Base-by-base conservation (phyloP, 2,797 vertebrate genomes). In the Pangasius djambal region DNA sequence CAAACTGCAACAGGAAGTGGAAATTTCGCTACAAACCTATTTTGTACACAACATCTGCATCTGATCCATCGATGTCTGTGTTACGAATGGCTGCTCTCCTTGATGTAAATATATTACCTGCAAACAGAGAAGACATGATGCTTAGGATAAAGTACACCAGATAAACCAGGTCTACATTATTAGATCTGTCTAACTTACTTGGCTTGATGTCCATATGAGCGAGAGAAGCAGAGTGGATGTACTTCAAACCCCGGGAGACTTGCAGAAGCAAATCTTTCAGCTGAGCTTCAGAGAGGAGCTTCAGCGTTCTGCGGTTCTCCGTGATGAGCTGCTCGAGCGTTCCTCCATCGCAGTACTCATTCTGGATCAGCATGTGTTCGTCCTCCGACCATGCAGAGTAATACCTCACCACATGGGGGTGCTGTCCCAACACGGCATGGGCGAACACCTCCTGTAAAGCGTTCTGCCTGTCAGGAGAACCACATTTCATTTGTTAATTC, bases 181-280 rank as follows among this genome's bases (percentile, higher is more conserved):
- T 74, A 59, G 28, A 28, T 10, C 22, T 4, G 25, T 20, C 8
- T 18, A 28, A 97, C 98, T 97, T 94, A 99, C 98, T 98, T 70
- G 98, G 98, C 90, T 99, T 99, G 94, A 99, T 99, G 94, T 99
- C 98, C 98, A 99, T 99, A 94, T 99, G 98, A 91, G 98, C 98
- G 92, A 99, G 95, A n/a, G 97, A 97, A 90, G 97, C 98, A 2
- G 97, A 97, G 94, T 99, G 98, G 94, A 99, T 98, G 92, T 98
- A 98, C 91, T 97, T 98, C 85, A 99, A 96, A 61, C 98, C 98
- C 6, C 97, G 96, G n/a, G 97, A 96, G 91, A 99, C 97, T 88
- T 99, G 98, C 87, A 98, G 94, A 86, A 99, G 95, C 89, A 99
- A 94, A 92, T 98, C 97, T 91, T 99, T 99, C 91, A 99, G 94